Percentiles rank a stretch among this genome's conserved stretches.
Evolutionary conservation across 2,888 invertebrate species (phyloP).

Genomic region (Tenodera sinensis): DNA sequence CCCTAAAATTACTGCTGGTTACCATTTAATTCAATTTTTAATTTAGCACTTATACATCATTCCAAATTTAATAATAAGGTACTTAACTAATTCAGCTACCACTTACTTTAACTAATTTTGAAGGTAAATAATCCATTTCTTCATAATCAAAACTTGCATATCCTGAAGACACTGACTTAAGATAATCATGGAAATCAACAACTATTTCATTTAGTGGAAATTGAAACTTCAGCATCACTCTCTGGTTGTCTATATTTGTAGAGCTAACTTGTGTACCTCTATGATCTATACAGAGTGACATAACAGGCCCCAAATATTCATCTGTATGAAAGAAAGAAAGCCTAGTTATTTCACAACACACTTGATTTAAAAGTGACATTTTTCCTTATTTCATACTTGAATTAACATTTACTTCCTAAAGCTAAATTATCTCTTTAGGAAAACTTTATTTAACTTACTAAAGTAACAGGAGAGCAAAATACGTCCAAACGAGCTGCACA

Average conservation of each 20-base stretch:
- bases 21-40: no score
- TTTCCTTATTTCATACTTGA: no score
- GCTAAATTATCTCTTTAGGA: no score
- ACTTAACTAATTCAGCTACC: background rate
- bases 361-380: no score
- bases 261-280: conserved; percentile 68
- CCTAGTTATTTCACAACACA: no score
- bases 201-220: conserved; percentile 92
- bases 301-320: conserved; percentile 65
- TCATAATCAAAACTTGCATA: conserved; percentile 96
- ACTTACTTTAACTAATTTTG: conserved; percentile 76
- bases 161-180: conserved; percentile 88
- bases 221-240: conserved; percentile 76
- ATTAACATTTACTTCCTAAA: no score
- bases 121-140: conserved; percentile 71
- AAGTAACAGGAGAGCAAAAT: no score
- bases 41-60: no score
- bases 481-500: no score
- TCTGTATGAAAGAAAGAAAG: conserved; percentile 41
- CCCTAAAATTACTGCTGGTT: no score
- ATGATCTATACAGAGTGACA: conserved; percentile 69
- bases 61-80: no score
- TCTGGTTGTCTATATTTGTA: conserved; percentile 74
- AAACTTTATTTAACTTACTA: no score
- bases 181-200: conserved; percentile 87